Conservation (phyloP, 1,140 invertebrate species). For the Drosophila insularis region DNA sequence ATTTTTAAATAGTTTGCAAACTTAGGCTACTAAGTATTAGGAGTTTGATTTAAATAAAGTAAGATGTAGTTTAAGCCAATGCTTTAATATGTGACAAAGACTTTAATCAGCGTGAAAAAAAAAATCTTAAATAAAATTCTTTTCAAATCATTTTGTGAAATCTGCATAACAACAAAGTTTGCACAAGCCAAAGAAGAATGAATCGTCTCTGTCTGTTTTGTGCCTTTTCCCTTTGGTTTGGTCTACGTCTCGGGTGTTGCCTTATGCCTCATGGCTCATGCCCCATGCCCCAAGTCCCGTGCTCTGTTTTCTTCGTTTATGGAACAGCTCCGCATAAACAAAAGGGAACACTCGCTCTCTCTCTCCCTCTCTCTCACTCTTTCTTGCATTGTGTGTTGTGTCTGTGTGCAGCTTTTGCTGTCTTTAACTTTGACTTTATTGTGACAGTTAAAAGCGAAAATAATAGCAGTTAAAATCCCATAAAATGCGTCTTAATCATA, state of each 20-base stretch:
- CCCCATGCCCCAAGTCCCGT: slow-evolving; percentile 18
- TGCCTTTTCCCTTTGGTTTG: slow-evolving; percentile 23
- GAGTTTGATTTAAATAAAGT: too few species aligned
- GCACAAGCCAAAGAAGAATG: slow-evolving; percentile 25
- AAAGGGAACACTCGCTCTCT: slow-evolving; percentile 38
- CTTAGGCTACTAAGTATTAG: too few species aligned
- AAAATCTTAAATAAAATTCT: slow-evolving; percentile 20
- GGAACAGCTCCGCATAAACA: slow-evolving; percentile 56
- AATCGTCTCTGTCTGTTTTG: slow-evolving; percentile 26
- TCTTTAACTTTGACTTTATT: slow-evolving; percentile 81
- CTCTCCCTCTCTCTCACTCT: not conserved
- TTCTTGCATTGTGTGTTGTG: not conserved
- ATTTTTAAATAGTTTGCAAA: too few species aligned
- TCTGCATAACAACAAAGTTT: slow-evolving; percentile 59
- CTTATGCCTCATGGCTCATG: slow-evolving; percentile 27
- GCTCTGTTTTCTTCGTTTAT: not conserved
- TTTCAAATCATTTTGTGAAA: slow-evolving; percentile 50
- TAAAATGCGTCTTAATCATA: slow-evolving; percentile 81
- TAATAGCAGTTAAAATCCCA: slow-evolving; percentile 81
- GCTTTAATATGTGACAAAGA: too few species aligned
- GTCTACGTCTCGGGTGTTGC: slow-evolving; percentile 13
- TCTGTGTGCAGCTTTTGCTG: slow-evolving; percentile 67
- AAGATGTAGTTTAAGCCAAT: too few species aligned
- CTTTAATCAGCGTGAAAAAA: slow-evolving; percentile 25
- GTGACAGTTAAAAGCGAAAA: slow-evolving; percentile 81